Evolutionary conservation across 1,140 invertebrate species (phyloP), one percentile per base, ranked within the genome.

Genomic region (Drosophila nigrodunni): DNA sequence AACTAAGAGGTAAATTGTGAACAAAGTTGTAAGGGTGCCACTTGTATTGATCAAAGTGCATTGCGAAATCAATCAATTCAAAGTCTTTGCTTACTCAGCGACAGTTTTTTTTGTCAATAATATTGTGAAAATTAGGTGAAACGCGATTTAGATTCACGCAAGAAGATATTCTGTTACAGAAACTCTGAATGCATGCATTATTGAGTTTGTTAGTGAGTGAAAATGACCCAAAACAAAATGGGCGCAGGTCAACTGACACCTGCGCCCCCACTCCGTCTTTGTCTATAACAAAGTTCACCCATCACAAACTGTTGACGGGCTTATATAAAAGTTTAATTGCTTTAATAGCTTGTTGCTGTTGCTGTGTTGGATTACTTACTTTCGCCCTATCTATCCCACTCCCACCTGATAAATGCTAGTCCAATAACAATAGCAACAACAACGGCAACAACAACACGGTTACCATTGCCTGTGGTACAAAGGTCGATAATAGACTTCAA

Each of bases 321-420:
- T 74, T 74, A 74, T 70, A 74, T 74, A 74, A 74, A 74, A 49
- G 18, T 69, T 74, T 74, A 74, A 69, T 69, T 62, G 43, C 43
- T 55, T 49, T 50, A 62, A 74, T 62, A 35, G 66, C 58, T 62
- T 62, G 41, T 62, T 62, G 66, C 58, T 57, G 39, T 37, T 62
- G 66, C 66, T 57, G 39, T 37, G 21, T 37, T 46, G 18, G 46
- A 57, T 60, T 61, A 25, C n/a, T 60, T 25, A 41, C 35, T 34
- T 57, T 57, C 21, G 11, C 52, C 13, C 30, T 37, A 15, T 6
- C 7, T 30, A 15, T 25, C 13, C 37, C 57, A 2, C 5, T n/a
- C 5, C 18, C 37, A 43, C 7, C 7, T 52, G 13, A 55, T 47
- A 61, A 62, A 47, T 46, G 15, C 3, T 13, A 13, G 37, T 9